Base-by-base conservation (phyloP, 2,113 vertebrate species). In the Crotophaga sulcirostris region DNA sequence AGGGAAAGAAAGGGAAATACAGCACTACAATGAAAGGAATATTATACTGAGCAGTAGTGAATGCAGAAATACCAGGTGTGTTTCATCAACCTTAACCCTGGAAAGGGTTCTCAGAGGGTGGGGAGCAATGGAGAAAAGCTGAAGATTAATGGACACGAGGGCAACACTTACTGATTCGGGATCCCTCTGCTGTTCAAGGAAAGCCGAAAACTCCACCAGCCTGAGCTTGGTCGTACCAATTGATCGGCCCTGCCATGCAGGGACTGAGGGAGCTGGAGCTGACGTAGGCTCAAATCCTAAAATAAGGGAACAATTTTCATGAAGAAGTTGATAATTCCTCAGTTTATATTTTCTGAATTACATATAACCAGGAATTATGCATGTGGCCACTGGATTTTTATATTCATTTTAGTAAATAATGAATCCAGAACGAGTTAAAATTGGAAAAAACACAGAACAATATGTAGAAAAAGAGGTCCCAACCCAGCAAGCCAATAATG, bases 151-250 rank as follows among this genome's bases (percentile, higher is more conserved):
- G 2, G 54, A 18, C 23, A n/a, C 1, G 0, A 66, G 47, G 56
- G 26, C 38, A 84, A 49, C 49, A 98, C 98, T 98, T 93, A 99
- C 99, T 26, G 99, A 98, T 92, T 99, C 99, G 4, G 98, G 99
- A 97, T 99, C 99, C 98, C 99, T 98, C 96, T 99, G 99, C 92
- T 99, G 99, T 94, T 99, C 99, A 42, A 99, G 98, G 95, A 99
- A 99, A 95, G 99, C 99, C 0, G 99, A 99, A 90, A 99, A 99
- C 96, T 99, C 99, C 95, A 99, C 99, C 96, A 99, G 98, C 95
- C 99, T 98, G 95, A 99, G 99, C 97, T 99, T 99, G 83, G 99
- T 99, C 73, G 99, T 99, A 84, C 99, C 99, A 69, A 99, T 99
- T 19, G 99, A 99, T 81, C 99, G 99, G 58, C 99, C 99, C 97